A percentile compares a stretch with the other conserved stretches of the same genome.
Conservation (phyloP, 2,113 vertebrate species). For the Chloroceryle aenea region DNA sequence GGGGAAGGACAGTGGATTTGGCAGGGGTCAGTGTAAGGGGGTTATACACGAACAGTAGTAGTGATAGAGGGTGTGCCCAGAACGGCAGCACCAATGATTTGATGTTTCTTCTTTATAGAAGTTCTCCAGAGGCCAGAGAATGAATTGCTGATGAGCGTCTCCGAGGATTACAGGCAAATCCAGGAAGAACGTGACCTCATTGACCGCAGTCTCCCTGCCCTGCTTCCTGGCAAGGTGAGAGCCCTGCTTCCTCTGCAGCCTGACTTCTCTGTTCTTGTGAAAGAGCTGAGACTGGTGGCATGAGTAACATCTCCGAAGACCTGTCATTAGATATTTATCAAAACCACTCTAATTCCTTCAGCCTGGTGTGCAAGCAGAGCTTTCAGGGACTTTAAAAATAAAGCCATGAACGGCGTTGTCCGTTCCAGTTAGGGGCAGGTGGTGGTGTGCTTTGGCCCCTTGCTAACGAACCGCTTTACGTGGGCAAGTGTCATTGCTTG, state of each 20-base stretch:
- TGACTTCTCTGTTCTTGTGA: background rate
- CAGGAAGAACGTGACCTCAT: slow-evolving; percentile 85
- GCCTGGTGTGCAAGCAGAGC: background rate
- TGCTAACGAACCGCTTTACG: background rate
- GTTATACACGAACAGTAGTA: background rate
- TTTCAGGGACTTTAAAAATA: background rate
- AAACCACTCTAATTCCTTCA: background rate
- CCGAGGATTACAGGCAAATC: slow-evolving; percentile 79
- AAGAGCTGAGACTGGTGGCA: background rate
- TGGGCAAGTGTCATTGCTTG: background rate
- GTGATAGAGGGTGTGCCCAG: background rate
- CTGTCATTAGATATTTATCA: background rate
- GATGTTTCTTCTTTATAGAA: slow-evolving; percentile 33
- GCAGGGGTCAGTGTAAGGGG: background rate
- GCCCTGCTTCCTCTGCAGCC: background rate
- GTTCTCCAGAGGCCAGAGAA: slow-evolving; percentile 81
- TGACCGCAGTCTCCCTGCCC: slow-evolving; percentile 73
- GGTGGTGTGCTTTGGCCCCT: background rate
- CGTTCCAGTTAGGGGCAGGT: background rate
- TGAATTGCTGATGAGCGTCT: slow-evolving; percentile 84
- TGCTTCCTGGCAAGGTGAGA: slow-evolving; percentile 81
- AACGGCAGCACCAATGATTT: background rate
- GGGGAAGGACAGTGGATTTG: background rate
- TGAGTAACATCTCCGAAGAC: background rate
- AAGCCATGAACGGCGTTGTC: background rate